These are phyloP conservation scores for Pygocentrus nattereri DNA, from an alignment of 2,797 vertebrate genomes.

Conservation along the genomic window DNA sequence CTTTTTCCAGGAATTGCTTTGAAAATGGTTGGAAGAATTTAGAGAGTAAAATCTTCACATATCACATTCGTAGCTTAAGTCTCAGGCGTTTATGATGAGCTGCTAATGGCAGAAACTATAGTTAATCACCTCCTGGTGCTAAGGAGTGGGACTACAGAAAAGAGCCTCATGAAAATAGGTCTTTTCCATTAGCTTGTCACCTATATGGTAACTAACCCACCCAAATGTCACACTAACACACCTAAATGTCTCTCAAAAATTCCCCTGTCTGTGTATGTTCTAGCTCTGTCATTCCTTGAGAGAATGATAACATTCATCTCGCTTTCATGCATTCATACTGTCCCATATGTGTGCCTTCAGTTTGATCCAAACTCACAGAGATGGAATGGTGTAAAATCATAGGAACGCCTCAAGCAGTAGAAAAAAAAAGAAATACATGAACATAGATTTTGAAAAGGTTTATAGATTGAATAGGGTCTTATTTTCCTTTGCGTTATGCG, in stretches of 20 bases:
- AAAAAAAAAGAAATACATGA: background rate
- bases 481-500: slow-evolving; percentile 46
- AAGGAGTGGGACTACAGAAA: slow-evolving; percentile 16
- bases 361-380: slow-evolving; percentile 10
- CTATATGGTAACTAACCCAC: background rate
- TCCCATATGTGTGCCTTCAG: slow-evolving; percentile 22
- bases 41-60: background rate
- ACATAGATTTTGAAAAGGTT: background rate
- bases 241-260: background rate
- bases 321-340: slow-evolving; percentile 38
- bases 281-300: background rate
- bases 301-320: slow-evolving; percentile 40
- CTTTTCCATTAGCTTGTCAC: background rate
- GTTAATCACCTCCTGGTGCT: background rate
- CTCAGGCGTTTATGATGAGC: background rate
- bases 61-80: background rate
- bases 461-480: slow-evolving; percentile 17
- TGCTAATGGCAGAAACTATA: background rate
- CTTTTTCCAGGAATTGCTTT: background rate
- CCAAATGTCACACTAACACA: background rate
- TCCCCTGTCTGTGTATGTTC: slow-evolving; percentile 3
- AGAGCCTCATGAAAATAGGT: background rate
- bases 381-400: slow-evolving; percentile 15
- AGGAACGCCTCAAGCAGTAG: slow-evolving; percentile 1
- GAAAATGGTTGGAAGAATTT: background rate